Evolutionary conservation across 2,797 vertebrate genomes (phyloP).

Genomic region (Scomberomorus guttatus): DNA sequence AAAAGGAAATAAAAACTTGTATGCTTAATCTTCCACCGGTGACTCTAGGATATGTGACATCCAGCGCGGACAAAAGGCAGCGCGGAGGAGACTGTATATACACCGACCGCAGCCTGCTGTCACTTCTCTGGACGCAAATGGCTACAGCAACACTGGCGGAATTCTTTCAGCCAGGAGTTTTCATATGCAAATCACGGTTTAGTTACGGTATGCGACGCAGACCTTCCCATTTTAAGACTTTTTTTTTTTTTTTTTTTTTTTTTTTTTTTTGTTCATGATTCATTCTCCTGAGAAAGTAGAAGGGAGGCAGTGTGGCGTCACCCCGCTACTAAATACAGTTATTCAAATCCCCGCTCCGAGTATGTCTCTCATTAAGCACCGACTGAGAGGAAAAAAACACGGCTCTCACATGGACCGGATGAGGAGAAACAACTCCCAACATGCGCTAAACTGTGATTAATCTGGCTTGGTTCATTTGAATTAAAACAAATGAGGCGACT

Average conservation of each 20-base stretch:
- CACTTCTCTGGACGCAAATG: constrained; percentile 78
- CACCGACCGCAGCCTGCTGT: constrained; percentile 77
- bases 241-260: constrained; percentile 64
- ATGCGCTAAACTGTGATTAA: constrained; percentile 28
- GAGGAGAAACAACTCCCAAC: constrained; percentile 58
- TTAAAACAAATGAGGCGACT: background rate
- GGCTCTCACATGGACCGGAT: constrained; percentile 66
- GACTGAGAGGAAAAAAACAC: constrained; percentile 57
- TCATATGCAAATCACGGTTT: constrained; percentile 91
- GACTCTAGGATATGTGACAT: constrained; percentile 72
- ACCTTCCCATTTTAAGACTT: constrained; percentile 87
- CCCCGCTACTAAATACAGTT: constrained; percentile 81
- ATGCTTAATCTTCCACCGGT: constrained; percentile 75
- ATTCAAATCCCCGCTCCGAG: constrained; percentile 79
- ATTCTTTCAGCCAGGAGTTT: constrained; percentile 87
- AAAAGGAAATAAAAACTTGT: constrained; percentile 67
- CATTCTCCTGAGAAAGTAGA: constrained; percentile 82
- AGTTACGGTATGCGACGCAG: constrained; percentile 89
- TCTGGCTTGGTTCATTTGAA: constrained; percentile 5
- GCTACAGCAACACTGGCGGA: constrained; percentile 82
- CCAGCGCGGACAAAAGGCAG: constrained; percentile 68
- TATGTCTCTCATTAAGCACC: constrained; percentile 79
- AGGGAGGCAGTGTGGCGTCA: constrained; percentile 77
- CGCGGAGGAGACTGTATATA: constrained; percentile 71
- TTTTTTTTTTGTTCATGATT: constrained; percentile 83